Conservation (phyloP, 2,888 invertebrate genomes). For the Hypolimnas misippus region DNA sequence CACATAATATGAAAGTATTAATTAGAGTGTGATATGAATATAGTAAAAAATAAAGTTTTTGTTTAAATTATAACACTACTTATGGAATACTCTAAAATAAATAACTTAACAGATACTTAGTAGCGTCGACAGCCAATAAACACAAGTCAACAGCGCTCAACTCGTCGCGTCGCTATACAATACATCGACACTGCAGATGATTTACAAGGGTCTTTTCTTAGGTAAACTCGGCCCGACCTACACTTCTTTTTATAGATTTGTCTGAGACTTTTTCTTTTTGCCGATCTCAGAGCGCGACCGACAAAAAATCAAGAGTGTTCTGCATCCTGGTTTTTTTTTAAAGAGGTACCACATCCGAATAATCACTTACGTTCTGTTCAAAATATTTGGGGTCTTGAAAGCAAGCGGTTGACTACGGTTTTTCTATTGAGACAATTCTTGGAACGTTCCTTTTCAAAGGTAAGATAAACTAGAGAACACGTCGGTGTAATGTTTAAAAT, state of each 20-base stretch:
- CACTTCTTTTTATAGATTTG: conserved; percentile 81
- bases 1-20: neutral
- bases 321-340: conserved; percentile 81
- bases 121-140: conserved; percentile 78
- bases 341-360: conserved; percentile 81
- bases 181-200: conserved; percentile 78
- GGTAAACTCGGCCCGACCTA: conserved; percentile 79
- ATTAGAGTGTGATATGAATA: neutral
- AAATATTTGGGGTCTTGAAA: conserved; percentile 81
- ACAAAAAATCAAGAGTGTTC: conserved; percentile 76
- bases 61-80: conserved; percentile 49
- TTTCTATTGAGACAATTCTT: conserved; percentile 73
- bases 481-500: conserved; percentile 13
- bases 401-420: conserved; percentile 62
- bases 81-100: conserved; percentile 64
- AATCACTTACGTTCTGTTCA: conserved; percentile 80
- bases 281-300: conserved; percentile 74
- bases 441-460: conserved; percentile 62
- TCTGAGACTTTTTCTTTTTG: conserved; percentile 77
- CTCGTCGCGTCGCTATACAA: conserved; percentile 74
- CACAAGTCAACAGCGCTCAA: conserved; percentile 79
- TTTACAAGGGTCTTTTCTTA: conserved; percentile 83
- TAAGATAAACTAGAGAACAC: conserved; percentile 23
- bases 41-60: neutral
- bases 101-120: conserved; percentile 77